These are phyloP conservation scores for Acanthopagrus latus DNA, from an alignment of 2,797 vertebrate genomes.

Conservation along the genomic window DNA sequence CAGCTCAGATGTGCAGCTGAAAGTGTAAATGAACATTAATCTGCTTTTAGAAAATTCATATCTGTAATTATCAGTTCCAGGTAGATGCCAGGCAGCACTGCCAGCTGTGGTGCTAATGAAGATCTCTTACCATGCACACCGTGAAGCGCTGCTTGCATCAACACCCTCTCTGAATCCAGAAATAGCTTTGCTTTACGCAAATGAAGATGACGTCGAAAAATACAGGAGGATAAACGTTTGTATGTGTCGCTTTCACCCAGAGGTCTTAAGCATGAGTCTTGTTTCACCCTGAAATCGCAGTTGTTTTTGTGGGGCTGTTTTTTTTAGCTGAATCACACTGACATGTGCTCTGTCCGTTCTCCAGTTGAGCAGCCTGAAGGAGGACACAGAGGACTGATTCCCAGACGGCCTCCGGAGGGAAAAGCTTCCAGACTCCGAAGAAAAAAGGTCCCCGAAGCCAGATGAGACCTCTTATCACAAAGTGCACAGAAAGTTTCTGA, in stretches of 20 bases:
- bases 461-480: constrained; percentile 6
- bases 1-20: background rate
- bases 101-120: constrained; percentile 63
- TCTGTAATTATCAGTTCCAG: constrained; percentile 51
- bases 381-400: constrained; percentile 78
- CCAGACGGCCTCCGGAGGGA: constrained; percentile 85
- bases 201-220: background rate
- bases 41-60: constrained; percentile 24
- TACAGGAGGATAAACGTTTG: background rate
- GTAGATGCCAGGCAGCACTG: constrained; percentile 35
- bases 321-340: background rate
- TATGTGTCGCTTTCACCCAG: background rate
- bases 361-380: constrained; percentile 80
- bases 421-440: constrained; percentile 78
- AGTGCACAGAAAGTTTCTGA: constrained; percentile 17
- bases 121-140: constrained; percentile 28
- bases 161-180: background rate
- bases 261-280: background rate
- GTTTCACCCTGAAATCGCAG: background rate
- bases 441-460: constrained; percentile 15
- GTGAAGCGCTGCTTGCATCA: constrained; percentile 4
- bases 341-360: background rate
- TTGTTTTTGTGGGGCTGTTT: background rate
- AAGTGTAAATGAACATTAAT: constrained; percentile 38
- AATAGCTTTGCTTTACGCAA: constrained; percentile 18